Evolutionary conservation across 2,888 invertebrate genomes (phyloP), one percentile per base, ranked within the genome.

Genomic region (Lycaena phlaeas): DNA sequence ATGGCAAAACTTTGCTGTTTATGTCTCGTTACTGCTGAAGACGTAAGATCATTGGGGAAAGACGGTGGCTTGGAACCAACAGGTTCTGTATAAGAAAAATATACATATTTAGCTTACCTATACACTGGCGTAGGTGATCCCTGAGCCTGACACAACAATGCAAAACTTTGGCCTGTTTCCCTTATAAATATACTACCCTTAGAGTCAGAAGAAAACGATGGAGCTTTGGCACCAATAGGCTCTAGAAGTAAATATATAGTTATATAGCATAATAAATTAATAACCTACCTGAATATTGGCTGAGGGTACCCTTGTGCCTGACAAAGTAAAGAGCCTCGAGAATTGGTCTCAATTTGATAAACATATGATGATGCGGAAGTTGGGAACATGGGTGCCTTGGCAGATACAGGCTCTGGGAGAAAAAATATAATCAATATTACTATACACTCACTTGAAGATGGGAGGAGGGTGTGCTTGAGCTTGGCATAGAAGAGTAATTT

Each of bases 401-500:
- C 82, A 48, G 79, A 72, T 43, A 85, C 82, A 44, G 85, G 85
- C 65, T 85, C 85, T 85, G 62, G 61, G 67, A 66, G 59, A 64
- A 62, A n/a, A 68, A 56, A 60, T 31, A 11, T 15, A 40, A 41
- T 49, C 37, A 40, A 45, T 52, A 50, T 52, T 50, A 58, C 50
- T 44, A 36, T 43, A 41, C 50, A 76, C 86, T 84, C 87, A 91
- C 91, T 89, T 90, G 87, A 89, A 90, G 56, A 78, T 62, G 44
- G 90, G 90, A 58, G 88, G 77, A 50, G 91, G 91, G 58, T 87
- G 87, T 46, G 87, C 88, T 73, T 91, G 91, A 40, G 90, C 90
- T 61, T 89, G 89, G 68, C 91, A 91, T 46, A 89, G 82, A 45
- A 92, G 72, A 54, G 86, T 87, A 59, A 89, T 86, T 52, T 79